A percentile compares a stretch with the other conserved stretches of the same genome.
phyloP scores from a whole-genome alignment of 2,113 vertebrate genomes.

The Malurus elegans region DNA sequence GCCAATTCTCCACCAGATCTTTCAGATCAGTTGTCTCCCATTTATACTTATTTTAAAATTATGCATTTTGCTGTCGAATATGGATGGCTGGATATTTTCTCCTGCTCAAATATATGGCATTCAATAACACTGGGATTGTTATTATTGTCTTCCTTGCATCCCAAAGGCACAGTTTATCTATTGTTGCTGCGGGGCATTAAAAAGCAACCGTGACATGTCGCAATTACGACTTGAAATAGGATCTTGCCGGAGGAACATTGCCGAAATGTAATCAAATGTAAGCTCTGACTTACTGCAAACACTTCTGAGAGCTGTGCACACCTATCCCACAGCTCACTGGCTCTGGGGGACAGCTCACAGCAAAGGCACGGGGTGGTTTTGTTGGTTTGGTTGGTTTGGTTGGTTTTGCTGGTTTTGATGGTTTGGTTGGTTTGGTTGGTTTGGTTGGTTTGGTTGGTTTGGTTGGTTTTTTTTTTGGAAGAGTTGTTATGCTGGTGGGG shows the following conservation, averaged over 20 bases:
- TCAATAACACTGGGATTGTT: conserved; percentile 24
- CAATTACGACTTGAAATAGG: conserved; percentile 57
- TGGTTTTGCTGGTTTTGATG: too few relatives aligned
- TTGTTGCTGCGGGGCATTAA: conserved; percentile 43
- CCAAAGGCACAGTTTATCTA: conserved; percentile 37
- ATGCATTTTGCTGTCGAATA: conserved; percentile 13
- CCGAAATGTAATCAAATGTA: conserved; percentile 41
- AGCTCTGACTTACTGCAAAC: neutral
- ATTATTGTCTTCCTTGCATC: conserved; percentile 35
- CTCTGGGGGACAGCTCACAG: neutral
- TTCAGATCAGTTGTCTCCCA: conserved; percentile 28
- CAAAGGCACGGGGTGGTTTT: neutral
- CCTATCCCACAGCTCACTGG: neutral
- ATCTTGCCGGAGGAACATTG: conserved; percentile 19
- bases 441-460: too few relatives aligned
- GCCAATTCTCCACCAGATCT: neutral
- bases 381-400: neutral
- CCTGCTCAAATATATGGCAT: conserved; percentile 38
- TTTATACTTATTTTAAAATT: conserved; percentile 33
- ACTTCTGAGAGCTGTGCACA: neutral
- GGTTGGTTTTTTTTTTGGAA: neutral
- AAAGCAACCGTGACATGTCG: neutral
- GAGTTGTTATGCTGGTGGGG: neutral
- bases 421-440: too few relatives aligned
- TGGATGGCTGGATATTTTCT: conserved; percentile 33